A percentile compares a stretch with the other conserved stretches of the same genome.
These are phyloP conservation scores for Heptranchias perlo DNA, from an alignment of 2,113 vertebrate genomes.

Conservation along the genomic window DNA sequence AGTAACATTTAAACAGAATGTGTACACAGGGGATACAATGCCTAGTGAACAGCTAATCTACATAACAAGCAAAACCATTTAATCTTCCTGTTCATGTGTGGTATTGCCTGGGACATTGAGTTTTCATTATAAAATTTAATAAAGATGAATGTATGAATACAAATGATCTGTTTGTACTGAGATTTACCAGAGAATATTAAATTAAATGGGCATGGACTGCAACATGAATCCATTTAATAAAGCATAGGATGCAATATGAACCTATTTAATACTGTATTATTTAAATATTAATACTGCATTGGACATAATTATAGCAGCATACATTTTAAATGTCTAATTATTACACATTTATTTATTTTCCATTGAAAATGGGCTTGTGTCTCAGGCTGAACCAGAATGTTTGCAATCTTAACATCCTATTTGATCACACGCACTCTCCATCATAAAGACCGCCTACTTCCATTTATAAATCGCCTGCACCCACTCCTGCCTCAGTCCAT, in stretches of 20 bases:
- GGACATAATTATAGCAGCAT: background rate
- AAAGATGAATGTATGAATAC: conserved; percentile 55
- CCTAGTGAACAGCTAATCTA: conserved; percentile 51
- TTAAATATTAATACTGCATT: background rate
- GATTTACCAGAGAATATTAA: conserved; percentile 46
- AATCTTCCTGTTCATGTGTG: conserved; percentile 50
- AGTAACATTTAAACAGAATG: conserved; percentile 56
- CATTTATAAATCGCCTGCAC: background rate
- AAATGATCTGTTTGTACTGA: conserved; percentile 56
- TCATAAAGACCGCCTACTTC: background rate
- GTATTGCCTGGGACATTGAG: conserved; percentile 43
- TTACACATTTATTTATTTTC: background rate
- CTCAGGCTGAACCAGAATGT: background rate
- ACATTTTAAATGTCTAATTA: background rate
- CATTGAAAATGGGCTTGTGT: background rate
- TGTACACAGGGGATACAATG: conserved; percentile 47
- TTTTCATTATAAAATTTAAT: conserved; percentile 55
- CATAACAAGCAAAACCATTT: conserved; percentile 51
- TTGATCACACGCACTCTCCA: background rate
- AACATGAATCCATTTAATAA: background rate
- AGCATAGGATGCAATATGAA: background rate
- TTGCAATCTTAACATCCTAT: background rate
- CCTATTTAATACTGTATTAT: background rate
- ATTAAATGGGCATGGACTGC: conserved; percentile 42
- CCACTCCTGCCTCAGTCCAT: too few relatives aligned